These are phyloP conservation scores for Pseudochaenichthys georgianus DNA, from an alignment of 2,797 vertebrate species.

Conservation along the genomic window DNA sequence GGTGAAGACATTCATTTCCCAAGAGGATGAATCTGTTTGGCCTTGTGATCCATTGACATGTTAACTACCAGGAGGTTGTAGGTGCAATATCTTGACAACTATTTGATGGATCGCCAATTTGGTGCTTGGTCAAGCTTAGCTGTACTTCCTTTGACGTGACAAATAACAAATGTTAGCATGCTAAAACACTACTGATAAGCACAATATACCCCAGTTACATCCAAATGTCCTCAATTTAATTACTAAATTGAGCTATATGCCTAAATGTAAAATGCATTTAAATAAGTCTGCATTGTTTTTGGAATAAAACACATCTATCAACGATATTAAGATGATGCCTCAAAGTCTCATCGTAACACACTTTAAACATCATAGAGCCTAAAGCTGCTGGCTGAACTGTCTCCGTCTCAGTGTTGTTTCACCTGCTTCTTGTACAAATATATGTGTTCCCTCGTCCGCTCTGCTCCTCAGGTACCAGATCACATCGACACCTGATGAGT, in stretches of 20 bases:
- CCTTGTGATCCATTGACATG: too few relatives aligned
- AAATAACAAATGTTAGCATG: background rate
- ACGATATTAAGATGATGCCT: background rate
- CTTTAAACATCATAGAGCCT: background rate
- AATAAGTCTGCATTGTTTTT: background rate
- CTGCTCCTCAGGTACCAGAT: conserved; percentile 81
- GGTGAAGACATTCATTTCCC: too few relatives aligned
- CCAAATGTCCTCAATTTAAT: background rate
- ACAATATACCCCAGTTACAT: background rate
- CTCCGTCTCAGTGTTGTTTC: background rate
- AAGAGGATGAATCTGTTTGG: too few relatives aligned
- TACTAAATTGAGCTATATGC: background rate
- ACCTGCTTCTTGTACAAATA: conserved; percentile 14
- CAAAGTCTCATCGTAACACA: background rate
- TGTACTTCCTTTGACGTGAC: background rate
- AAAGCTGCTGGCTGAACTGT: background rate
- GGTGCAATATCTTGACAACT: too few relatives aligned
- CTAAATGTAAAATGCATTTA: background rate
- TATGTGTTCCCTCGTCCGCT: background rate
- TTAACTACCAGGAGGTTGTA: too few relatives aligned
- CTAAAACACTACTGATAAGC: background rate
- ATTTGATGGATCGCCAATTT: background rate
- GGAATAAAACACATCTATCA: background rate
- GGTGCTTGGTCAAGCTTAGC: background rate
- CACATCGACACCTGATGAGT: conserved; percentile 82